These are phyloP conservation scores for Microctenopoma stevenorrisi DNA, from an alignment of 2,797 vertebrate species.

Conservation along the genomic window DNA sequence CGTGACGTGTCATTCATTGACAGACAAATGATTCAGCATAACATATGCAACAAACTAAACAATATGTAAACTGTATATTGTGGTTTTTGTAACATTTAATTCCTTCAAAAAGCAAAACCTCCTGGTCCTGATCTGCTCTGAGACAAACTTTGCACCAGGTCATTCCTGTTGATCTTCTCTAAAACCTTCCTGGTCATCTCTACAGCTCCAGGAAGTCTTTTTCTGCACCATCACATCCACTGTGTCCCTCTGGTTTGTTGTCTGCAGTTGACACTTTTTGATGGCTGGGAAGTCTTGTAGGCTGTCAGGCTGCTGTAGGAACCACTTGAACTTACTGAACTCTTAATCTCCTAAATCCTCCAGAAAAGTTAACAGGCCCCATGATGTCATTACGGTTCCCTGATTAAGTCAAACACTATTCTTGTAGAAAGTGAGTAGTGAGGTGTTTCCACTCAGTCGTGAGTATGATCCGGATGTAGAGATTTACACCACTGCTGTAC, in stretches of 20 bases:
- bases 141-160: constrained; percentile 3
- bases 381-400: not conserved
- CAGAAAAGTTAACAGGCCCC: constrained; percentile 20
- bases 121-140: not conserved
- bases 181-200: constrained; percentile 22
- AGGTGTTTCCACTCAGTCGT: too few relatives aligned
- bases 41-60: too few relatives aligned
- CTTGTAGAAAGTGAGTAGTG: too few relatives aligned
- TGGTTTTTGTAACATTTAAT: too few relatives aligned
- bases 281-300: not conserved
- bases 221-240: constrained; percentile 36
- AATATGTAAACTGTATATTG: too few relatives aligned
- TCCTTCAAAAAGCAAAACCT: constrained; percentile 5
- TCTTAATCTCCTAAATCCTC: constrained; percentile 33
- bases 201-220: constrained; percentile 1
- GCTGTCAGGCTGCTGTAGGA: constrained; percentile 27
- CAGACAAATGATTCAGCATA: too few relatives aligned
- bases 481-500: too few relatives aligned
- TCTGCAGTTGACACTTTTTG: constrained; percentile 9
- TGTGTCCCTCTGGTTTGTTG: not conserved
- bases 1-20: too few relatives aligned
- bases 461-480: too few relatives aligned
- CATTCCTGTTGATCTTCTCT: constrained; percentile 19
- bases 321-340: constrained; percentile 29
- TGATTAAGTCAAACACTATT: too few relatives aligned